Evolutionary conservation across 2,888 invertebrate species (phyloP).

Genomic region (Tipula confusa): DNA sequence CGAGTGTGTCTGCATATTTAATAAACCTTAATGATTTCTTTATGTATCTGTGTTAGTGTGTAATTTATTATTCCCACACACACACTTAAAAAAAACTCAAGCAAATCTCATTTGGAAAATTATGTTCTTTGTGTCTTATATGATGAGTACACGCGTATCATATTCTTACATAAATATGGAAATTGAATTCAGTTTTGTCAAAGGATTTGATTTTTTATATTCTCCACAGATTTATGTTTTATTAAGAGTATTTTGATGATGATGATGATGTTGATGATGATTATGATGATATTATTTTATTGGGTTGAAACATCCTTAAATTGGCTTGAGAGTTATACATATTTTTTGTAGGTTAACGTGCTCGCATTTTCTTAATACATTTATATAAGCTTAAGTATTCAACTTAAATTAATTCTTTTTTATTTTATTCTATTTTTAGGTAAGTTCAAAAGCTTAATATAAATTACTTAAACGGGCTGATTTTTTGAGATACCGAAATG

Average conservation of each 20-base stretch:
- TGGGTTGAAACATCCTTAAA: neutral
- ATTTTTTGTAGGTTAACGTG: no score
- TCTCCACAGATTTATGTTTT: slow-evolving; percentile 6
- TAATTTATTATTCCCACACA: slow-evolving; percentile 1
- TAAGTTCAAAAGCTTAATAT: no score
- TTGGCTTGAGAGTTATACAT: neutral
- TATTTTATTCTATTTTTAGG: no score
- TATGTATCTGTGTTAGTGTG: no score
- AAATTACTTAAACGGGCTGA: no score
- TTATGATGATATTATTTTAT: neutral
- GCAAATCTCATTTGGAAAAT: neutral
- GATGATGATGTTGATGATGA: no score
- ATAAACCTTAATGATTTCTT: neutral
- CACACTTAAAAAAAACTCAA: neutral
- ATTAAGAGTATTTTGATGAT: neutral
- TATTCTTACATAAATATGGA: neutral
- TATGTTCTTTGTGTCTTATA: neutral
- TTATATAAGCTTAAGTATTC: no score
- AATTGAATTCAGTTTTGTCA: neutral
- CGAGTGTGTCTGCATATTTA: neutral
- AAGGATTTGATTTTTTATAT: slow-evolving; percentile 4
- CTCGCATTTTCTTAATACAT: no score
- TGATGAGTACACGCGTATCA: neutral
- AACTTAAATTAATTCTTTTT: no score
- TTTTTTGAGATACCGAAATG: no score